These are phyloP conservation scores for Megalops atlanticus DNA, from an alignment of 2,113 vertebrate genomes.

Conservation along the genomic window DNA sequence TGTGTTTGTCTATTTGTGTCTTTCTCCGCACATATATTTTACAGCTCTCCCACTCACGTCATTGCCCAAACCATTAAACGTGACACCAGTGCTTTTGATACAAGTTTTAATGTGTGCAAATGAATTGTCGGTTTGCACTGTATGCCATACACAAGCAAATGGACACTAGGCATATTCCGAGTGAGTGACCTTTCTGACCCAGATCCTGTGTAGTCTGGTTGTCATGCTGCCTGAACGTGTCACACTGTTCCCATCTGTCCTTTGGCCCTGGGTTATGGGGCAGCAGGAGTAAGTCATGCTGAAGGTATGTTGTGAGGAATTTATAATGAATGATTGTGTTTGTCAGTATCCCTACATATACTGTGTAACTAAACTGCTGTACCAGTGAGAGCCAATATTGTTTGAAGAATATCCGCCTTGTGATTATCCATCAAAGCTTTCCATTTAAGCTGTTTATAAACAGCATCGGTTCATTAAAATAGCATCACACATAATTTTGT, in stretches of 20 bases:
- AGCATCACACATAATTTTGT: not conserved
- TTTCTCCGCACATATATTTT: too few species aligned
- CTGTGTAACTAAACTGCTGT: not conserved
- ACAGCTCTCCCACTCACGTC: too few species aligned
- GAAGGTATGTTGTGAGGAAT: not conserved
- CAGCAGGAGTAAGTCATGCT: not conserved
- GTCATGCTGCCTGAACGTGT: not conserved
- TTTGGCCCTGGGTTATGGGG: not conserved
- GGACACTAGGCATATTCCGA: too few species aligned
- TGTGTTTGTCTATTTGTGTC: too few species aligned
- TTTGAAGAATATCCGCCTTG: not conserved
- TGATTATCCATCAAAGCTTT: too few species aligned
- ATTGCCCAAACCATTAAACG: not conserved
- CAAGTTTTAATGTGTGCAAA: too few species aligned
- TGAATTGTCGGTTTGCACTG: too few species aligned
- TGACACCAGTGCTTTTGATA: not conserved
- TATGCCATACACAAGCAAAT: too few species aligned
- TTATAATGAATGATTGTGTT: not conserved
- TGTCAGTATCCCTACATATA: not conserved
- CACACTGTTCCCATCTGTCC: not conserved
- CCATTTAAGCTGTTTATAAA: too few species aligned
- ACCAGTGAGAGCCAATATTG: not conserved
- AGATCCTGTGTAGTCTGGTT: not conserved
- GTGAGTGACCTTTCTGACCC: not conserved
- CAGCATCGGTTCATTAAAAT: too few species aligned